These are phyloP conservation scores for Montipora cactus DNA, from an alignment of 64 coral and sea anemone genomes.

Conservation along the genomic window DNA sequence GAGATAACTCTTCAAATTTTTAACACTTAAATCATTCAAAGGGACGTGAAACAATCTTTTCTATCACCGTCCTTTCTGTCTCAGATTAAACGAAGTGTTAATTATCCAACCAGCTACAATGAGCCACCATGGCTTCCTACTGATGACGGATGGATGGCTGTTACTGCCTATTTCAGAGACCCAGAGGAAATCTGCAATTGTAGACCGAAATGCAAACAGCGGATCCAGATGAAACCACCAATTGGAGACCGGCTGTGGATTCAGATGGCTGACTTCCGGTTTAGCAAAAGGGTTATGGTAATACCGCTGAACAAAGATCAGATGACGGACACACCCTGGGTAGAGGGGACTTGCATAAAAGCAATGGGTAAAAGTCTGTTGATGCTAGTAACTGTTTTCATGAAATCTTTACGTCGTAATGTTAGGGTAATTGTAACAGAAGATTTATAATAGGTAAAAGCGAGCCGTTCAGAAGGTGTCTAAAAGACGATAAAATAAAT, in stretches of 20 bases:
- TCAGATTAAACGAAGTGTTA: slow-evolving; percentile 9
- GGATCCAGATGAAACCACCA: background rate
- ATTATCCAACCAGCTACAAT: slow-evolving; percentile 32
- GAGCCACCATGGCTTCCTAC: slow-evolving; percentile 28
- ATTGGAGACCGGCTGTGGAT: slow-evolving; percentile 85
- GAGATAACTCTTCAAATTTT: no score
- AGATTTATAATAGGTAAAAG: no score
- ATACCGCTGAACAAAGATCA: slow-evolving; percentile 66
- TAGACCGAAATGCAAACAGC: slow-evolving; percentile 53
- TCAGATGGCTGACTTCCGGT: slow-evolving; percentile 60
- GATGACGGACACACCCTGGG: slow-evolving; percentile 71
- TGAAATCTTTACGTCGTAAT: background rate
- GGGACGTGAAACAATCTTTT: background rate
- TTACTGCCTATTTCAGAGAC: slow-evolving; percentile 63
- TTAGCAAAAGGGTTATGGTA: slow-evolving; percentile 29
- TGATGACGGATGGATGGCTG: slow-evolving; percentile 34
- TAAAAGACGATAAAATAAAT: no score
- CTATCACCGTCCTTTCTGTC: background rate
- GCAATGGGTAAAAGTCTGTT: slow-evolving; percentile 60
- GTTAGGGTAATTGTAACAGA: no score
- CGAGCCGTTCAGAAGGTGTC: no score
- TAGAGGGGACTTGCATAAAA: slow-evolving; percentile 76
- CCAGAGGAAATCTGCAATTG: slow-evolving; percentile 50
- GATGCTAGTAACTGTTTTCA: no score
- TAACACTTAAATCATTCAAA: background rate